Evolutionary conservation across 2,888 invertebrate genomes (phyloP).

Genomic region (Yponomeuta plumbellus): DNA sequence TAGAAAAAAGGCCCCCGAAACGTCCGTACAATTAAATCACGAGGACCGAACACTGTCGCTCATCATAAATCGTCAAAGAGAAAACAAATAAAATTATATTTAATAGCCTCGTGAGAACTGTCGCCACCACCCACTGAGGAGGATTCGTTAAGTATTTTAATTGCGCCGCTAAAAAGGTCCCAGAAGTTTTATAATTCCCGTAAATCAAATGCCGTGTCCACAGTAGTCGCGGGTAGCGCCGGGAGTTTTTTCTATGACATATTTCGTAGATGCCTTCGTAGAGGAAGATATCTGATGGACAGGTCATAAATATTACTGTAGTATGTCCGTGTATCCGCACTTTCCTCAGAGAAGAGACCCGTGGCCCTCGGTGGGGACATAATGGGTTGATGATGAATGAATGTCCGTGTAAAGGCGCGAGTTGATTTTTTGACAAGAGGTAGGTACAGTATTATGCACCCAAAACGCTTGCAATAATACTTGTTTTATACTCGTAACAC

Average conservation of each 20-base stretch:
- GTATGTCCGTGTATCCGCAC: conserved; percentile 14
- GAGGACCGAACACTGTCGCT: conserved; percentile 37
- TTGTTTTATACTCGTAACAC: no score
- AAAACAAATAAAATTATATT: conserved; percentile 72
- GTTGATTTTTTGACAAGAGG: not conserved
- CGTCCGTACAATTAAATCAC: conserved; percentile 43
- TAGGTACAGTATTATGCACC: not conserved
- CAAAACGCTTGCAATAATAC: no score
- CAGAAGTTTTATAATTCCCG: conserved; percentile 58
- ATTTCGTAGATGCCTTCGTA: conserved; percentile 18
- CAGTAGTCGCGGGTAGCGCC: conserved; percentile 45
- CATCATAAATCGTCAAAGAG: conserved; percentile 43
- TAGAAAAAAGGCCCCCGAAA: conserved; percentile 36
- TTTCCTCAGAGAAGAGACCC: no score
- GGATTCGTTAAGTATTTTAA: conserved; percentile 71
- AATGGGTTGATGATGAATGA: no score
- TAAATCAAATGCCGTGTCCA: conserved; percentile 66
- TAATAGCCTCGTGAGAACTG: conserved; percentile 75
- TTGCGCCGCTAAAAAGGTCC: conserved; percentile 69
- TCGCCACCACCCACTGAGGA: conserved; percentile 73
- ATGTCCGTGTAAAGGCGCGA: no score
- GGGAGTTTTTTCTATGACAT: conserved; percentile 27
- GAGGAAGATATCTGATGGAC: conserved; percentile 29
- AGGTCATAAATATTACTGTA: conserved; percentile 26
- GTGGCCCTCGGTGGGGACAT: no score